These are phyloP conservation scores for Lucilia sericata DNA, from an alignment of 1,140 invertebrate species.

Conservation along the genomic window DNA sequence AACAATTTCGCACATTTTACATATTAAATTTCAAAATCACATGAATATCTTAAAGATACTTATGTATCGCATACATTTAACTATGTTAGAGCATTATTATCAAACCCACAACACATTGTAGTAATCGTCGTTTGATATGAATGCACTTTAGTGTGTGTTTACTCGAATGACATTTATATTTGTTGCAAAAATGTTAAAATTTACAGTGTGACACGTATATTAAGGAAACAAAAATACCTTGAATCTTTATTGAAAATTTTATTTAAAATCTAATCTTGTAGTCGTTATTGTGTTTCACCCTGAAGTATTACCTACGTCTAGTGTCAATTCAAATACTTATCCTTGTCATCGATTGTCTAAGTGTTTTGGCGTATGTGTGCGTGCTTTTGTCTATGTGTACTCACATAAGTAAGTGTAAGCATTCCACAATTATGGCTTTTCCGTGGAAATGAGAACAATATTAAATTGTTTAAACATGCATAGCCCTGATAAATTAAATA, in stretches of 20 bases:
- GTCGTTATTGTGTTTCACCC: neutral
- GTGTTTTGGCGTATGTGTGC: neutral
- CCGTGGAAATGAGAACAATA: neutral
- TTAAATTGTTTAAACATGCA: neutral
- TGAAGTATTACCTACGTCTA: neutral
- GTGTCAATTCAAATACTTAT: slow-evolving; percentile 7
- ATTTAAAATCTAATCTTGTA: no score
- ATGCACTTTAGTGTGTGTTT: neutral
- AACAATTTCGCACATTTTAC: neutral
- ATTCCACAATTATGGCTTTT: neutral
- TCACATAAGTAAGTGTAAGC: neutral
- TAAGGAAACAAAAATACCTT: no score
- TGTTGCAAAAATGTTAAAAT: neutral
- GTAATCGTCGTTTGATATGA: neutral
- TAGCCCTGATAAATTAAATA: neutral
- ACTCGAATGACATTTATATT: neutral
- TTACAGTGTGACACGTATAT: neutral
- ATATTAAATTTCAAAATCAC: neutral
- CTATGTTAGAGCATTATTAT: neutral
- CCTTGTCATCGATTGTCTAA: slow-evolving; percentile 2
- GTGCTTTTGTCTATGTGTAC: neutral
- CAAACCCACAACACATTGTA: neutral
- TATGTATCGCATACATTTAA: neutral
- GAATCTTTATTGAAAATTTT: no score
- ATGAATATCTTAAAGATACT: neutral